Base-by-base conservation (phyloP, 2,888 invertebrate genomes). In the Drosophila mettleri region DNA sequence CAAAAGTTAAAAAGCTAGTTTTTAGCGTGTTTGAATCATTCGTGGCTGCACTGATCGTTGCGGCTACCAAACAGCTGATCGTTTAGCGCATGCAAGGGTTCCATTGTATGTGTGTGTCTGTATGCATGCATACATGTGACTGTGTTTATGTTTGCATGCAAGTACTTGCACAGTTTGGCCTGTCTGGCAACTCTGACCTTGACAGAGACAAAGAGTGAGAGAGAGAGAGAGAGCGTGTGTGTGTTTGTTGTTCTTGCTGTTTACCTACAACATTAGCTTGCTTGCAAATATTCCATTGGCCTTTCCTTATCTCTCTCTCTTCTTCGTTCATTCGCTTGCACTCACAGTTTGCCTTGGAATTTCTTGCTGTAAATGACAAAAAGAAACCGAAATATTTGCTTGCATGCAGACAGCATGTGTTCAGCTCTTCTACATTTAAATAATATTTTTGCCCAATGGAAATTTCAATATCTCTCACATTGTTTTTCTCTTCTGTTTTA, bases 181-280 rank as follows among this genome's bases (percentile, higher is more conserved):
- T 59, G 66, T 70, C 66, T 70, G 66, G 69, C 73, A 64, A 48
- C 72, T 43, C 52, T 73, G 71, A 74, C 71, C 74, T 74, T 74
- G 74, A 41, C 46, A 59, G 51, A 22, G 57, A 10, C 22, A 4
- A 18, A 18, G 18, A 41, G 8, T 6, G 39, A 7, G 14, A 41
- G 14, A 9, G 43, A 9, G 43, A 43, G 24, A 5, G 5, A n/a
- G 5, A 2, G 39, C 20, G 18, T 12, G 22, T 7, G 18, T 29
- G 20, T 16, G 36, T 27, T 18, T 4, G 27, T 29, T 27, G 22
- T 22, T n/a, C 33, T 45, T 33, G 18, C 31, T 31, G 46, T 33
- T 20, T 33, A 34, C 55, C 24, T 31, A 18, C 24, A 24, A 33
- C 64, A 45, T 43, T 36, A 34, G 38, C 22, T 38, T 60, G 64